Evolutionary conservation across 2,113 vertebrate species (phyloP).

Genomic region (Camelus dromedarius): DNA sequence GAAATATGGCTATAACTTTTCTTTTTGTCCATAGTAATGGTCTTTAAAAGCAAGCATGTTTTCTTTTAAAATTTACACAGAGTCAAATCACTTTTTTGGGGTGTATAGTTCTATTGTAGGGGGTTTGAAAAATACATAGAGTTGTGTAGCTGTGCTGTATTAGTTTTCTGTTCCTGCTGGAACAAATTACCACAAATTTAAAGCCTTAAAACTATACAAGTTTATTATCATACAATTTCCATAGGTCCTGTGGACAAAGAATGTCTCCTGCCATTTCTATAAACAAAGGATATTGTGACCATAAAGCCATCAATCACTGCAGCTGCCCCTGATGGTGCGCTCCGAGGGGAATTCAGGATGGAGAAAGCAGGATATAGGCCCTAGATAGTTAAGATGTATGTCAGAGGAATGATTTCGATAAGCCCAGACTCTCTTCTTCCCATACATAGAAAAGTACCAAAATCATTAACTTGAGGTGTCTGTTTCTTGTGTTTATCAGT

Average conservation of each 20-base stretch:
- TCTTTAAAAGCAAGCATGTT: constrained; percentile 45
- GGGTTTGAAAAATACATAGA: neutral
- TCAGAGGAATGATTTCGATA: neutral
- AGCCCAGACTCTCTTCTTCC: neutral
- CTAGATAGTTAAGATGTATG: neutral
- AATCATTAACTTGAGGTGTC: neutral
- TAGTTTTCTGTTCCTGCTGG: constrained; percentile 28
- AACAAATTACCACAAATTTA: neutral
- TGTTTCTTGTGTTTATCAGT: neutral
- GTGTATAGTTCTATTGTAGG: neutral
- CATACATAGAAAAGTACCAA: neutral
- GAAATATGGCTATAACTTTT: neutral
- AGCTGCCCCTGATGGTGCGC: neutral
- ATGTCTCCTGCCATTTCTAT: too few relatives aligned
- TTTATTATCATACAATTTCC: neutral
- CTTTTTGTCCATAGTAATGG: neutral
- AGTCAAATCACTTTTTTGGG: neutral
- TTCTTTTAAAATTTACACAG: neutral
- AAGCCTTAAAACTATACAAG: neutral
- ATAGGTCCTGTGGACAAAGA: neutral
- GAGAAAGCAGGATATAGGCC: neutral
- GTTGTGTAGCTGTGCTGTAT: neutral
- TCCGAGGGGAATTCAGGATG: neutral
- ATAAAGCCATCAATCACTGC: too few relatives aligned
- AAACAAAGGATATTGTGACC: too few relatives aligned